Conservation (phyloP, 2,888 invertebrate species). For the Teinopalpus imperialis region DNA sequence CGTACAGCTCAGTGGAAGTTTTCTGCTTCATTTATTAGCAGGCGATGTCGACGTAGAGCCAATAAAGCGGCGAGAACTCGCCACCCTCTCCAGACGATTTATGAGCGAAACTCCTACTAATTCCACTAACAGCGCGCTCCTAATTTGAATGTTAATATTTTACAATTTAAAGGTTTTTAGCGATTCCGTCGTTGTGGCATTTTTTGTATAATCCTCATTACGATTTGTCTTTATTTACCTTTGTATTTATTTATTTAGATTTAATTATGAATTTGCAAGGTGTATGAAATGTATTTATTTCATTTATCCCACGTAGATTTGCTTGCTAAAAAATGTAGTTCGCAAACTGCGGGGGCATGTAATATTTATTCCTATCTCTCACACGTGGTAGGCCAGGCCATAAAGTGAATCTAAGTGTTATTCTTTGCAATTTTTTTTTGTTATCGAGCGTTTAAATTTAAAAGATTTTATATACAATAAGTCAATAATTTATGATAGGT, state of each 20-base stretch:
- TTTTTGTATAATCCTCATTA: neutral
- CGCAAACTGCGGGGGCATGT: neutral
- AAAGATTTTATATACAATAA: too few relatives aligned
- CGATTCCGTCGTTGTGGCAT: conserved; percentile 22
- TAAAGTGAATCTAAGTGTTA: conserved; percentile 10
- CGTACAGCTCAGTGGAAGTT: conserved; percentile 67
- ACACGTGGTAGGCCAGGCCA: conserved; percentile 10
- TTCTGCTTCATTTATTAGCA: conserved; percentile 79
- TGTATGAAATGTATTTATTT: neutral
- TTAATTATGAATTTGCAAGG: too few relatives aligned
- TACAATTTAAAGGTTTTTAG: conserved; percentile 72
- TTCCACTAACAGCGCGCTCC: conserved; percentile 75
- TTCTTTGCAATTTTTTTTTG: conserved; percentile 12
- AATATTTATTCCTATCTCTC: conserved; percentile 10
- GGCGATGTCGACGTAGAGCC: conserved; percentile 69
- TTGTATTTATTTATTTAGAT: too few relatives aligned
- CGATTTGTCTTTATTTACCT: neutral
- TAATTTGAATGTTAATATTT: conserved; percentile 79
- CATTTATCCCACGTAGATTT: neutral
- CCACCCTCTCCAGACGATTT: conserved; percentile 76
- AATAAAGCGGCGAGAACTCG: conserved; percentile 66
- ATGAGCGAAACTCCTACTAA: conserved; percentile 73
- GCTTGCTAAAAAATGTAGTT: conserved; percentile 1
- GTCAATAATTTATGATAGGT: too few relatives aligned
- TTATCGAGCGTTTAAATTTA: neutral